Evolutionary conservation across 2,888 invertebrate species (phyloP).

Genomic region (Cantharis lateralis): DNA sequence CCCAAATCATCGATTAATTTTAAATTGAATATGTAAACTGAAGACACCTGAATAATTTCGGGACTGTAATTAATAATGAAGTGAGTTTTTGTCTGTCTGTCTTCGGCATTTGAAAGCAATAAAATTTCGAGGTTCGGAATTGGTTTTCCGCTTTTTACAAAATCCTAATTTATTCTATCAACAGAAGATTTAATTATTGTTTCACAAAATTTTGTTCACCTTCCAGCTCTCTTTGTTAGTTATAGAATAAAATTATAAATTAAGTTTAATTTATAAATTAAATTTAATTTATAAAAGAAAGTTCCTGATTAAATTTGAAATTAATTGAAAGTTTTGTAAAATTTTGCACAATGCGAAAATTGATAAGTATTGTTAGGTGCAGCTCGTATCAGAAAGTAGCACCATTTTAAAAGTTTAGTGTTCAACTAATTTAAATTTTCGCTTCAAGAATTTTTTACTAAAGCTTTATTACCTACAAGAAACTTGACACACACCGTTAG

Average conservation of each 20-base stretch:
- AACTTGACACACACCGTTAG: conserved; percentile 6
- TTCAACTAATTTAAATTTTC: conserved; percentile 25
- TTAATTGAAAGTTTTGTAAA: not conserved
- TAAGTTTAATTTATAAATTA: not conserved
- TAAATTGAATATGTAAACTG: not conserved
- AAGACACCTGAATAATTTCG: not conserved
- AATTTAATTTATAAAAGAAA: not conserved
- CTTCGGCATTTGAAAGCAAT: not conserved
- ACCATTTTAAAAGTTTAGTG: conserved; percentile 14
- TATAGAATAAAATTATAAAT: not conserved
- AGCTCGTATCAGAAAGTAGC: conserved; percentile 11
- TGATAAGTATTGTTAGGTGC: conserved; percentile 9
- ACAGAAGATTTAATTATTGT: not conserved
- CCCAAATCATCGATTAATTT: not conserved
- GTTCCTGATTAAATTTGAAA: not conserved
- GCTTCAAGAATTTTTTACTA: conserved; percentile 24
- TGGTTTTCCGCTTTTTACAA: not conserved
- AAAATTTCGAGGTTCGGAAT: not conserved
- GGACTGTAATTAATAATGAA: not conserved
- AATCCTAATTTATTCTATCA: not conserved
- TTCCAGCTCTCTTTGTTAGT: not conserved
- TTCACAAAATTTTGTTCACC: not conserved
- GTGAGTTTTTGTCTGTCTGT: not conserved
- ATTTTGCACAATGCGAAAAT: not conserved
- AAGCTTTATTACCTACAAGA: conserved; percentile 20